Evolutionary conservation across 2,888 invertebrate genomes (phyloP), one percentile per base, ranked within the genome.

Genomic region (Plebejus melissa): DNA sequence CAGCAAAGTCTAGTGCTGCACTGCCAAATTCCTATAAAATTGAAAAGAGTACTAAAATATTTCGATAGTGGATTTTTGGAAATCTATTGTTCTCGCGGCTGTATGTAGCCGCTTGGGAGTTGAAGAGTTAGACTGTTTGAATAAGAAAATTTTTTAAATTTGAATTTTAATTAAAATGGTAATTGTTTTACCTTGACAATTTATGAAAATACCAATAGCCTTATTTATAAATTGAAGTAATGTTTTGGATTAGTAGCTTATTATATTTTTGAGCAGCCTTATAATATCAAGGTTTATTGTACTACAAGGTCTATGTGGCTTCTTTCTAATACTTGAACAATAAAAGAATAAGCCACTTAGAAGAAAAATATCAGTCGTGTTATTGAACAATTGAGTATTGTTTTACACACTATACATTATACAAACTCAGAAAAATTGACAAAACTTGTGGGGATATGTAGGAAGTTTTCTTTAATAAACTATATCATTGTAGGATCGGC

Each of bases 1-100:
- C 96, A 28, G 89, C 88, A 78, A 94, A 90, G 77, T 93, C 92
- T 77, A 94, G 78, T 3, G 94, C 90, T 75, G 93, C 87, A 78
- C 93, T 93, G 69, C 94, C 94, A 80, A 94, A 94, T 80, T 94
- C 94, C 94, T 94, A 86, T 1, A 88, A 89, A 77, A 70, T 58
- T 5, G 28, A 22, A 38, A 58, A 58, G 9, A 2, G 57, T 57
- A 22, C 22, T 22, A 22, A 22, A 22, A 22, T 22, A 22, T 22
- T 22, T 22, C 22, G 22, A 22, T 22, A 22, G 22, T 22, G 22
- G 22, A 22, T 22, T 22, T 0, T 22, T 22, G 22, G 22, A 22
- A 22, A 22, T 22, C 22, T 22, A 22, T 22, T 22, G 22, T 22
- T 22, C 22, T 22, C 22, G 22, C 22, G 22, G 22, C 22, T 22